Conservation (phyloP, 1,140 invertebrate species). For the Diuraphis noxia region DNA sequence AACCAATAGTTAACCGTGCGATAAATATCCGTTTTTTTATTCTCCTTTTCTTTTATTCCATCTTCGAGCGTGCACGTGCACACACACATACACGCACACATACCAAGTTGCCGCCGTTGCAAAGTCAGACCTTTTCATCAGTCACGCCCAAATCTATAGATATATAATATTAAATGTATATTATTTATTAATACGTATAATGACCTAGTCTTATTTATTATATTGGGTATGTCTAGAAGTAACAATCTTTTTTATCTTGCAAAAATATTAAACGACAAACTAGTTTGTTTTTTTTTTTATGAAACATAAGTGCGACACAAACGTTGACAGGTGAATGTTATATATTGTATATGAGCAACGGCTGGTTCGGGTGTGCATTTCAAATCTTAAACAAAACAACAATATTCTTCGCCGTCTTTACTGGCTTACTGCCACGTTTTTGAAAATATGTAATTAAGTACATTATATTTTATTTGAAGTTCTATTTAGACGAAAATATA, state of each 20-base stretch:
- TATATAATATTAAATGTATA: too few relatives aligned
- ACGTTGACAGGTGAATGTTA: background rate
- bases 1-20: background rate
- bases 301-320: background rate
- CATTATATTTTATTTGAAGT: too few relatives aligned
- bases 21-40: background rate
- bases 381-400: too few relatives aligned
- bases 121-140: background rate
- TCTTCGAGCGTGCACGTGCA: background rate
- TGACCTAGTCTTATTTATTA: background rate
- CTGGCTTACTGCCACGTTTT: too few relatives aligned
- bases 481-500: too few relatives aligned
- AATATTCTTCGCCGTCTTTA: too few relatives aligned
- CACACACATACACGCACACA: background rate
- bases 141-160: background rate
- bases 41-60: background rate
- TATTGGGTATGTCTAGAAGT: background rate
- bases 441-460: too few relatives aligned
- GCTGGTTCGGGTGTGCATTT: too few relatives aligned
- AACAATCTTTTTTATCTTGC: background rate
- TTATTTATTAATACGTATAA: background rate
- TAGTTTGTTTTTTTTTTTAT: background rate
- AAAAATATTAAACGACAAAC: background rate
- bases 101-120: background rate
- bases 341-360: too few relatives aligned